These are phyloP conservation scores for Notocelia uddmanniana DNA, from an alignment of 2,888 invertebrate genomes.

Conservation along the genomic window DNA sequence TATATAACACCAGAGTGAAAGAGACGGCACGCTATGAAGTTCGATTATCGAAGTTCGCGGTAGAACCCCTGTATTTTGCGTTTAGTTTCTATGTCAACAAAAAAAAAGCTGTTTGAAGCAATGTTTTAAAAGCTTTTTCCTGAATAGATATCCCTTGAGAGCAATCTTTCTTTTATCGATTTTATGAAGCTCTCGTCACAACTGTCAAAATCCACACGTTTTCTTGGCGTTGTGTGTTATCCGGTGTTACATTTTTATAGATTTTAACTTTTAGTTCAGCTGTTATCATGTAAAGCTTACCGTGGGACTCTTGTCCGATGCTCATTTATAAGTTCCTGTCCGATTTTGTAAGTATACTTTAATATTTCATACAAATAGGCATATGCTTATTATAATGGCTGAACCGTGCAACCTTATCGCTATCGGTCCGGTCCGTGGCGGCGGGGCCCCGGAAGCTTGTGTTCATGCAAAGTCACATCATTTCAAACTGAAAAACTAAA, in stretches of 20 bases:
- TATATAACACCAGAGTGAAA: too few relatives aligned
- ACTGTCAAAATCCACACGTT: constrained; percentile 78
- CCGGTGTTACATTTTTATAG: constrained; percentile 77
- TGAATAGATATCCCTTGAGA: neutral
- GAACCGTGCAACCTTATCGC: constrained; percentile 63
- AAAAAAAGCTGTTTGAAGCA: constrained; percentile 16
- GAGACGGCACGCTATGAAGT: too few relatives aligned
- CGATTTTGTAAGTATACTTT: constrained; percentile 67
- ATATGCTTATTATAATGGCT: constrained; percentile 57
- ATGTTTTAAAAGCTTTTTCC: neutral
- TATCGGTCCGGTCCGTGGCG: constrained; percentile 12
- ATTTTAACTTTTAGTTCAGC: constrained; percentile 71
- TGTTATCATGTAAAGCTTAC: constrained; percentile 77
- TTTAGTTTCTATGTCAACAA: constrained; percentile 18
- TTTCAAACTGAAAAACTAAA: neutral
- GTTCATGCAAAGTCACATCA: neutral
- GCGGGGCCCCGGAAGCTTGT: neutral
- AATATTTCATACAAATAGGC: constrained; percentile 43
- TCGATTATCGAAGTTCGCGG: too few relatives aligned
- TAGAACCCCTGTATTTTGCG: too few relatives aligned
- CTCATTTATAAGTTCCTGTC: constrained; percentile 65
- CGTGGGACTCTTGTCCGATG: constrained; percentile 64
- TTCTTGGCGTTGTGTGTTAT: constrained; percentile 83
- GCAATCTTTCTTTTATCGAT: constrained; percentile 37
- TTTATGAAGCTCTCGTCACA: constrained; percentile 45